A percentile compares a stretch with the other conserved stretches of the same genome.
These are phyloP conservation scores for Andrena fulva DNA, from an alignment of 2,888 invertebrate species.

Conservation along the genomic window DNA sequence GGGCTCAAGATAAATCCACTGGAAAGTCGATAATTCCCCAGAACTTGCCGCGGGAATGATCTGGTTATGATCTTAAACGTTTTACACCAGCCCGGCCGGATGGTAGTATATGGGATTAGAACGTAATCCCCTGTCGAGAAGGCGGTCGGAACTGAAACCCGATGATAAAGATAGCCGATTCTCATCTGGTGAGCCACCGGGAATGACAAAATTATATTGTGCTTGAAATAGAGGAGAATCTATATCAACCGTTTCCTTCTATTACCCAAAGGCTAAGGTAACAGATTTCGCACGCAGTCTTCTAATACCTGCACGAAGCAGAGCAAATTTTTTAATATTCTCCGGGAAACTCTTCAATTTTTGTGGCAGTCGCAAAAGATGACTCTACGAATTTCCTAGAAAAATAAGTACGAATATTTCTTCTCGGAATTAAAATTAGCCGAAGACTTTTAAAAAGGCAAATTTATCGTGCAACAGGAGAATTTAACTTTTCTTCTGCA, in stretches of 20 bases:
- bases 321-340: no score
- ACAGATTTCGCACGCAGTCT: not conserved
- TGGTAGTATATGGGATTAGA: slow-evolving; percentile 34
- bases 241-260: not conserved
- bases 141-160: slow-evolving; percentile 6
- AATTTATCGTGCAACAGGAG: no score
- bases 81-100: slow-evolving; percentile 28
- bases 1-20: slow-evolving; percentile 9
- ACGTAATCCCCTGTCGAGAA: slow-evolving; percentile 33
- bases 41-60: slow-evolving; percentile 10
- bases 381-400: no score
- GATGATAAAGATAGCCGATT: slow-evolving; percentile 11
- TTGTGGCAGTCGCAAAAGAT: no score
- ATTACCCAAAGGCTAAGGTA: not conserved
- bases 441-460: no score
- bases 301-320: no score
- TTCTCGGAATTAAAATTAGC: no score
- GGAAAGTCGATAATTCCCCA: slow-evolving; percentile 21
- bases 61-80: slow-evolving; percentile 30
- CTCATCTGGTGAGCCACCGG: slow-evolving; percentile 2
- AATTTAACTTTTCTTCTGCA: no score
- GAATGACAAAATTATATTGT: not conserved
- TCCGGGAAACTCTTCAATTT: no score
- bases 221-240: not conserved
- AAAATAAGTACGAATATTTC: no score